These are phyloP conservation scores for Uria aalge DNA, from an alignment of 2,113 vertebrate species.

Conservation along the genomic window DNA sequence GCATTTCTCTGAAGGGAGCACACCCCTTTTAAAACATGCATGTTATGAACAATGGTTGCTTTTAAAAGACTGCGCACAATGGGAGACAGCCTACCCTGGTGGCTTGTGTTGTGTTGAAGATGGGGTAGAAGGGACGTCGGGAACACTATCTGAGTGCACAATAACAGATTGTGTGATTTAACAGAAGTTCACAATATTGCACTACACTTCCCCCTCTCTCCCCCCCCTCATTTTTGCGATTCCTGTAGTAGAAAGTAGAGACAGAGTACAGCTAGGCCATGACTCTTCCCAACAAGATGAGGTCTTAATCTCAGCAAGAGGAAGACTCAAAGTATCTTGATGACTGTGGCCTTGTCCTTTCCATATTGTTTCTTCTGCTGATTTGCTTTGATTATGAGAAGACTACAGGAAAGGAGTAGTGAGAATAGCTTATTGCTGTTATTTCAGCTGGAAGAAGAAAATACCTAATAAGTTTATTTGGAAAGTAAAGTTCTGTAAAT, in stretches of 20 bases:
- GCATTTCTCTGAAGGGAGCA: neutral
- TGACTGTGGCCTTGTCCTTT: neutral
- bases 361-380: neutral
- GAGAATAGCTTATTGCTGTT: constrained; percentile 19
- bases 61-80: neutral
- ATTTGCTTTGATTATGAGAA: constrained; percentile 17
- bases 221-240: neutral
- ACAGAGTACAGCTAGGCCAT: neutral
- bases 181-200: neutral
- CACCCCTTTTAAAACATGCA: neutral
- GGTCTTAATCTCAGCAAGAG: neutral
- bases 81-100: neutral
- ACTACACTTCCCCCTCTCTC: neutral
- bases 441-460: constrained; percentile 57
- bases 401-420: neutral
- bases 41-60: constrained; percentile 15
- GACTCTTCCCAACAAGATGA: neutral
- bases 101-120: neutral
- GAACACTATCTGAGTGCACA: neutral
- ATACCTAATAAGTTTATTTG: neutral
- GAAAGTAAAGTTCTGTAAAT: constrained; percentile 25
- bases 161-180: neutral
- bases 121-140: neutral
- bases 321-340: neutral
- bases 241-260: neutral